These are phyloP conservation scores for Xiphias gladius DNA, from an alignment of 2,113 vertebrate species.

Conservation along the genomic window DNA sequence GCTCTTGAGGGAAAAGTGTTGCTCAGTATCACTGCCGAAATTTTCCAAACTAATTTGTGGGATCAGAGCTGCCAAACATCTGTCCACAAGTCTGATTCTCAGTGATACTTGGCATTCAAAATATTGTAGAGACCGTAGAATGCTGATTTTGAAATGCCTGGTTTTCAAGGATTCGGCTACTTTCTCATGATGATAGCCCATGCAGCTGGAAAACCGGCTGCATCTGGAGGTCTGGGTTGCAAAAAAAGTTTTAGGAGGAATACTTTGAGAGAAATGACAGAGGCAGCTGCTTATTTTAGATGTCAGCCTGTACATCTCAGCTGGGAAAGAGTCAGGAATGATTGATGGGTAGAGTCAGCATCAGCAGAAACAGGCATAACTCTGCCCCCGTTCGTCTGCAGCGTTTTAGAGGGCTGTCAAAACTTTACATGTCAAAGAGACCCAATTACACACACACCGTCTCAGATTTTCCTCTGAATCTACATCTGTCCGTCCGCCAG, in stretches of 20 bases:
- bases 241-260: slow-evolving; percentile 13
- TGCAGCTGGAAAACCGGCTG: slow-evolving; percentile 21
- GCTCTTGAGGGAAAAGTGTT: background rate
- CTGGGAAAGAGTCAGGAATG: slow-evolving; percentile 18
- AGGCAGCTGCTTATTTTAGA: slow-evolving; percentile 29
- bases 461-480: background rate
- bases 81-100: slow-evolving; percentile 32
- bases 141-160: slow-evolving; percentile 22
- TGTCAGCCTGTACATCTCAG: slow-evolving; percentile 31
- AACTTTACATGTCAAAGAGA: slow-evolving; percentile 34
- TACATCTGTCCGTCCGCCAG: slow-evolving; percentile 5
- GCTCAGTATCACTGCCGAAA: background rate
- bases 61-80: slow-evolving; percentile 33
- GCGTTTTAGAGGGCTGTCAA: slow-evolving; percentile 33
- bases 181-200: background rate
- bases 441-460: background rate
- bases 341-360: slow-evolving; percentile 29
- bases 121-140: background rate
- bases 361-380: slow-evolving; percentile 40
- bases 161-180: slow-evolving; percentile 19
- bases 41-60: slow-evolving; percentile 13
- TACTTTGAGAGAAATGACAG: slow-evolving; percentile 39
- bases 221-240: background rate
- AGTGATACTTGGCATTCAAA: slow-evolving; percentile 33
- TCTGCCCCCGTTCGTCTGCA: slow-evolving; percentile 32